A percentile compares a stretch with the other conserved stretches of the same genome.
These are phyloP conservation scores for Deroplatys truncata DNA, from an alignment of 2,888 invertebrate species.

Conservation along the genomic window DNA sequence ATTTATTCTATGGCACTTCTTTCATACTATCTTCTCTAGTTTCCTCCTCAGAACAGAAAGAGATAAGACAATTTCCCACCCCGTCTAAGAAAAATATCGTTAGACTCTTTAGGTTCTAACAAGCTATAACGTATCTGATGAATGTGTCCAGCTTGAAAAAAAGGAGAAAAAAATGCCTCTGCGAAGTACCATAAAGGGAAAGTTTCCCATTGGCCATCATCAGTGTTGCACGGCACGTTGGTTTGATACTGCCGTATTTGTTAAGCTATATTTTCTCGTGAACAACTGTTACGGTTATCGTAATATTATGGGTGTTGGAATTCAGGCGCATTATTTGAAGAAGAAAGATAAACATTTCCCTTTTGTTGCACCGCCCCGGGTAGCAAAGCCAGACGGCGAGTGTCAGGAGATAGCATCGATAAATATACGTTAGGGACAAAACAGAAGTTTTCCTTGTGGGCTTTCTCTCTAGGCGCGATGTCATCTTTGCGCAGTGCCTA, in stretches of 20 bases:
- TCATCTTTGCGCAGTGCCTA: neutral
- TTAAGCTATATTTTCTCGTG: neutral
- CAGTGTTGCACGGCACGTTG: neutral
- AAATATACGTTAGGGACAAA: constrained; percentile 10
- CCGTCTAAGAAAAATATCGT: too few species aligned
- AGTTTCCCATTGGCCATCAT: neutral
- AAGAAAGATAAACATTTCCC: neutral
- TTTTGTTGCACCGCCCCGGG: neutral
- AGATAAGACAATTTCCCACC: too few species aligned
- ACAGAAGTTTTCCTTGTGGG: neutral
- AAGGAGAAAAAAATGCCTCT: neutral
- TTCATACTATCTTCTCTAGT: too few species aligned
- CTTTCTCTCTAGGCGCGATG: neutral
- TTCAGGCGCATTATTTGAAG: neutral
- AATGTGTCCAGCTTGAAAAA: too few species aligned
- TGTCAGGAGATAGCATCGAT: neutral
- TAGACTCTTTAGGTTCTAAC: too few species aligned
- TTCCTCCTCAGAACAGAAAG: too few species aligned
- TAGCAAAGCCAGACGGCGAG: neutral
- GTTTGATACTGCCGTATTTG: neutral
- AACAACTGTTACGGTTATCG: neutral
- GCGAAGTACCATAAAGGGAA: neutral
- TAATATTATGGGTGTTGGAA: neutral
- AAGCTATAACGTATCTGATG: too few species aligned
- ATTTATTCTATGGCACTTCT: too few species aligned